phyloP scores from a whole-genome alignment of 1,140 invertebrate genomes.

The Papilio polyxenes region DNA sequence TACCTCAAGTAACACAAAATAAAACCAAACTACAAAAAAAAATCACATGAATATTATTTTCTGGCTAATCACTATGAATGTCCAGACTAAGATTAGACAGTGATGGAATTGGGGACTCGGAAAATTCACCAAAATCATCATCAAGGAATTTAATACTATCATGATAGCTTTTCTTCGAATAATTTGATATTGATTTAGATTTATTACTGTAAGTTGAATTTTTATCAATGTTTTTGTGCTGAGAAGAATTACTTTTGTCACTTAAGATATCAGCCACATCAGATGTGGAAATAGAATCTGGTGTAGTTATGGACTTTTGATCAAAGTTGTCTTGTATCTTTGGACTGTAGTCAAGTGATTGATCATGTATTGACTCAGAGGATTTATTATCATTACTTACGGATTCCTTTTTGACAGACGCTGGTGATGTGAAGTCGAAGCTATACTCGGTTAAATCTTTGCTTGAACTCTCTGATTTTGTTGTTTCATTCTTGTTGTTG shows the following conservation, averaged over 20 bases:
- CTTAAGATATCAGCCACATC: slow-evolving; percentile 75
- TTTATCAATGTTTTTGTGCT: slow-evolving; percentile 45
- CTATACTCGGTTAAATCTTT: slow-evolving; percentile 67
- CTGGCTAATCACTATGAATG: slow-evolving; percentile 70
- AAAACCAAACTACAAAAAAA: not conserved
- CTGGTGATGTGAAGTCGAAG: slow-evolving; percentile 66
- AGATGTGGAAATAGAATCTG: slow-evolving; percentile 70
- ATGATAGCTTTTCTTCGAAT: slow-evolving; percentile 46
- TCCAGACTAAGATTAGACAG: slow-evolving; percentile 75
- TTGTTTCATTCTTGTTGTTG: slow-evolving; percentile 48
- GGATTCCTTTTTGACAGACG: slow-evolving; percentile 41
- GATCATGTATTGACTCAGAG: slow-evolving; percentile 46
- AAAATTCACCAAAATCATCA: slow-evolving; percentile 72
- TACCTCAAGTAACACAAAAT: not conserved
- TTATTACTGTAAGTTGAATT: slow-evolving; percentile 45
- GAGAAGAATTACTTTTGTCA: slow-evolving; percentile 59
- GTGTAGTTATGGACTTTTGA: slow-evolving; percentile 62
- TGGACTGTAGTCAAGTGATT: slow-evolving; percentile 43
- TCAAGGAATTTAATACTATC: slow-evolving; percentile 48
- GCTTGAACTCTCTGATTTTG: slow-evolving; percentile 45
- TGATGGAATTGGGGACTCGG: slow-evolving; percentile 71
- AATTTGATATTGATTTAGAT: slow-evolving; percentile 42
- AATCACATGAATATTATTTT: not conserved
- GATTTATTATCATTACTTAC: slow-evolving; percentile 27
- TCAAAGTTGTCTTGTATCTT: slow-evolving; percentile 54